Conservation (phyloP, 2,888 invertebrate species). For the Celastrina argiolus region DNA sequence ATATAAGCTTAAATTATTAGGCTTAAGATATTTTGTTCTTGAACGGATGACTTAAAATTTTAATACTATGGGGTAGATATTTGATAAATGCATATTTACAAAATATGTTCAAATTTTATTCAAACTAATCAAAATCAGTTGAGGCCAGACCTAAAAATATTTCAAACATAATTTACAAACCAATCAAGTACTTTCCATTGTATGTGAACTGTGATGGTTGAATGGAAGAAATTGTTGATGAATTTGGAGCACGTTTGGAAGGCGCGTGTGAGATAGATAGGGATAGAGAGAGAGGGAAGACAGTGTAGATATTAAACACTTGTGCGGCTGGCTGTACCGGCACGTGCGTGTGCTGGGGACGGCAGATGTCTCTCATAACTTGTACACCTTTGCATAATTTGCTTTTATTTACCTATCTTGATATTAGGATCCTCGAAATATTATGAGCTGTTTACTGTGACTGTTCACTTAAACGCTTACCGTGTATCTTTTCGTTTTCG, state of each 20-base stretch:
- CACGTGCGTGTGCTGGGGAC: constrained; percentile 42
- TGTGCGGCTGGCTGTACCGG: constrained; percentile 34
- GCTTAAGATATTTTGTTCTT: no score
- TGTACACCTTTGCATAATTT: constrained; percentile 35
- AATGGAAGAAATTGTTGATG: background rate
- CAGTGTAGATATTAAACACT: background rate
- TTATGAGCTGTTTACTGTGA: background rate
- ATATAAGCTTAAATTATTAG: no score
- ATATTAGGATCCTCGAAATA: background rate
- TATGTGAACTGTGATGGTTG: no score
- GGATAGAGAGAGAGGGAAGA: background rate
- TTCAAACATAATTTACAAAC: background rate
- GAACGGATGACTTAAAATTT: no score
- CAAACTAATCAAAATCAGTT: no score
- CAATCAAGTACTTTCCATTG: no score
- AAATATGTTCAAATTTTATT: no score
- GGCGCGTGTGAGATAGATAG: background rate
- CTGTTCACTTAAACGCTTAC: background rate
- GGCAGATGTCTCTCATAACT: constrained; percentile 62
- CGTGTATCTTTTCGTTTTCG: no score
- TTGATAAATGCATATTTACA: no score
- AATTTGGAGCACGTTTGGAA: background rate
- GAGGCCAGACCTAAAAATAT: background rate
- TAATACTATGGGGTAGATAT: no score
- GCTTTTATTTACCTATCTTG: constrained; percentile 31